Conservation (phyloP, 2,113 vertebrate genomes). For the Sinocyclocheilus anophthalmus region DNA sequence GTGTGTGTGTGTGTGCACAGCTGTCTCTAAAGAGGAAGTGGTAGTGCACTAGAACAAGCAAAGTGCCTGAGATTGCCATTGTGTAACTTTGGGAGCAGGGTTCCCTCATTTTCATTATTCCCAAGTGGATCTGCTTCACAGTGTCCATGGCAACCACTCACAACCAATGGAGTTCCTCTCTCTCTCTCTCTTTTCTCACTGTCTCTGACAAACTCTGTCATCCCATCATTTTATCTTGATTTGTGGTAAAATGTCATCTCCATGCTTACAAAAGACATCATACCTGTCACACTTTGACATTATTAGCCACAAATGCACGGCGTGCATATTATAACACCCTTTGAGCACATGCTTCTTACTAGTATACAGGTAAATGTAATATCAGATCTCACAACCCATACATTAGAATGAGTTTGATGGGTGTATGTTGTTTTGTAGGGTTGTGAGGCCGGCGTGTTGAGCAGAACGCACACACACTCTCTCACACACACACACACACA, state of each 20-base stretch:
- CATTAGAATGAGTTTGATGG: constrained; percentile 19
- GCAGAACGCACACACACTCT: constrained; percentile 60
- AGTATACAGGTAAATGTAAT: not conserved
- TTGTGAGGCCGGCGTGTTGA: constrained; percentile 64
- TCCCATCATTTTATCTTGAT: not conserved
- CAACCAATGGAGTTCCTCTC: constrained; percentile 51
- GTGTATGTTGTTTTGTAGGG: constrained; percentile 66
- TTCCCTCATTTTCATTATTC: constrained; percentile 60
- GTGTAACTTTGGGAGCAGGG: constrained; percentile 61
- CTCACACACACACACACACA: constrained; percentile 54
- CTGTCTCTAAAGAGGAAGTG: constrained; percentile 44
- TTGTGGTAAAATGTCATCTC: constrained; percentile 37
- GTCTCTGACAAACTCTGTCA: constrained; percentile 21
- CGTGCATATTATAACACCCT: not conserved
- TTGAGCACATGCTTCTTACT: not conserved
- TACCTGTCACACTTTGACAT: not conserved
- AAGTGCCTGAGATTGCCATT: constrained; percentile 59
- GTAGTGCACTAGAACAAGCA: constrained; percentile 55
- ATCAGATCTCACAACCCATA: not conserved
- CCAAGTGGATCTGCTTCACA: constrained; percentile 59
- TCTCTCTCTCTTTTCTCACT: constrained; percentile 35
- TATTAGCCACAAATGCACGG: not conserved
- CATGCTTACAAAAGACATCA: constrained; percentile 4
- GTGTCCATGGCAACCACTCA: constrained; percentile 64
- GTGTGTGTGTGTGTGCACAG: constrained; percentile 35